phyloP scores from a whole-genome alignment of 1,140 invertebrate genomes.

The Hylaeus volcanicus region DNA sequence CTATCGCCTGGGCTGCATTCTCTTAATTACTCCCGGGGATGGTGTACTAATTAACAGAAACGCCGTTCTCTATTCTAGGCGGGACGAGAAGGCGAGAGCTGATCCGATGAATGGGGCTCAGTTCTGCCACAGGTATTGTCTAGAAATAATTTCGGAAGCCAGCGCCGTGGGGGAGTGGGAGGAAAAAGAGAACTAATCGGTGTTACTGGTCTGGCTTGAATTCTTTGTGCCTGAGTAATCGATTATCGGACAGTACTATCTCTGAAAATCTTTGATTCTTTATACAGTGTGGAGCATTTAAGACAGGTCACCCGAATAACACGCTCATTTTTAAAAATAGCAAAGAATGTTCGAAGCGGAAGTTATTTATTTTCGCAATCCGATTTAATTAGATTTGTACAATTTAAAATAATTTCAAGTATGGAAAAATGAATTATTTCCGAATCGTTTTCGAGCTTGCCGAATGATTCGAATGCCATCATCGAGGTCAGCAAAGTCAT shows the following conservation, averaged over 20 bases:
- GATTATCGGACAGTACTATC: constrained; percentile 10
- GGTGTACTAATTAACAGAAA: constrained; percentile 59
- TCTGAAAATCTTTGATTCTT: background rate
- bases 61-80: constrained; percentile 55
- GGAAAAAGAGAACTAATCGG: background rate
- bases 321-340: too few species aligned
- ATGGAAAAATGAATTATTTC: too few species aligned
- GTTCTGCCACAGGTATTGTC: constrained; percentile 60
- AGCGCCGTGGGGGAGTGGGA: background rate
- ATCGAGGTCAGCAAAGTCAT: background rate
- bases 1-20: constrained; percentile 39
- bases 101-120: constrained; percentile 57
- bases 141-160: constrained; percentile 56
- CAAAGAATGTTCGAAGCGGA: too few species aligned
- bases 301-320: too few species aligned
- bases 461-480: background rate
- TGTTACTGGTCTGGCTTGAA: background rate
- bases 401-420: too few species aligned
- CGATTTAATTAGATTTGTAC: too few species aligned
- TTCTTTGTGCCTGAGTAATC: background rate
- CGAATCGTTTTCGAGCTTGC: background rate
- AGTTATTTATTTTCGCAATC: too few species aligned
- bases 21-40: constrained; percentile 55
- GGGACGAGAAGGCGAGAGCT: constrained; percentile 58
- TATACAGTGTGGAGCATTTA: background rate